A percentile compares a stretch with the other conserved stretches of the same genome.
Conservation (phyloP, 2,797 vertebrate species). For the Champsocephalus gunnari region DNA sequence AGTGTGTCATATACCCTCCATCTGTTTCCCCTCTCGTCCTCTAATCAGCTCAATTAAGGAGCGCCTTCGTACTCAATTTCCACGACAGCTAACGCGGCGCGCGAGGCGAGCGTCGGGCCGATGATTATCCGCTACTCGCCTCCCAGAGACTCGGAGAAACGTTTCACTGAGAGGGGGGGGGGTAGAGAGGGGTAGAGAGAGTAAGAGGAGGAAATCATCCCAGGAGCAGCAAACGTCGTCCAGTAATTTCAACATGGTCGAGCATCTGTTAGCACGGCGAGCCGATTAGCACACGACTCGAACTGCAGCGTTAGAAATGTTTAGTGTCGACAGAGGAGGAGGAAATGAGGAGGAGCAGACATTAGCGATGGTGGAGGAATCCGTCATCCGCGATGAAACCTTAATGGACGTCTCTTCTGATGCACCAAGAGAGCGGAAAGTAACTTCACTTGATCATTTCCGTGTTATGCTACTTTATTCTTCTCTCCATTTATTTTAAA, state of each 20-base stretch:
- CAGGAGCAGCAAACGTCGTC: conserved; percentile 20
- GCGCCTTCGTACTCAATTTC: conserved; percentile 63
- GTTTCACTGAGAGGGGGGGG: neutral
- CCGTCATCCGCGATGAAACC: too few relatives aligned
- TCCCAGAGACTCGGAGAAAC: conserved; percentile 32
- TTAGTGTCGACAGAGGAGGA: neutral
- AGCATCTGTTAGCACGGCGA: conserved; percentile 20
- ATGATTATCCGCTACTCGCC: conserved; percentile 54
- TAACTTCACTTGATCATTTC: too few relatives aligned
- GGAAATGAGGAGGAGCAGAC: neutral
- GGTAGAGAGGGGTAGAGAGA: too few relatives aligned
- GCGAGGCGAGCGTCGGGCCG: conserved; percentile 44
- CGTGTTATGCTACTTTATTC: too few relatives aligned
- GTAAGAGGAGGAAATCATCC: conserved; percentile 40
- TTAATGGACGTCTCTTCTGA: too few relatives aligned
- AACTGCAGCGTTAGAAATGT: neutral
- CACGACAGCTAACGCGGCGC: conserved; percentile 32
- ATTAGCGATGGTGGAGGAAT: neutral
- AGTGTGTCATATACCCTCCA: conserved; percentile 47
- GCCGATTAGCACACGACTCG: conserved; percentile 14
- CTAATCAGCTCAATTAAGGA: conserved; percentile 81
- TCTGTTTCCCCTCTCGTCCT: conserved; percentile 71
- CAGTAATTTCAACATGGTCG: conserved; percentile 32
- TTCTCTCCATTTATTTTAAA: too few relatives aligned
- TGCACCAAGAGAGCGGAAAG: too few relatives aligned